These are phyloP conservation scores for Megaleporinus macrocephalus DNA, from an alignment of 2,113 vertebrate genomes.

Conservation along the genomic window DNA sequence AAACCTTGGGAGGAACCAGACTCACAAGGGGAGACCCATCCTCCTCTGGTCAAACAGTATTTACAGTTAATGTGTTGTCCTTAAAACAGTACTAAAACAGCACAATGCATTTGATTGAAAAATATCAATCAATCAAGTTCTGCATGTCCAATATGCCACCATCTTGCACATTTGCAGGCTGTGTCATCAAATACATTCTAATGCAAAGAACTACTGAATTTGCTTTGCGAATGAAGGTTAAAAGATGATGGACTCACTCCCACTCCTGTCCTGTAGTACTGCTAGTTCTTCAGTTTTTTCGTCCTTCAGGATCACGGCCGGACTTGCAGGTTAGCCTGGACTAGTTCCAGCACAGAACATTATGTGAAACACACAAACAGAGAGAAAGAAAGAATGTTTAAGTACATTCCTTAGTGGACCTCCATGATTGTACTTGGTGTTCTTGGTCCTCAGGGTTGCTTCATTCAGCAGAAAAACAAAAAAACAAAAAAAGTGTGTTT, in stretches of 20 bases:
- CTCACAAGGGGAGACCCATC: too few relatives aligned
- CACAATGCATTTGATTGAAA: too few relatives aligned
- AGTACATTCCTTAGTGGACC: background rate
- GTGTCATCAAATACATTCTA: background rate
- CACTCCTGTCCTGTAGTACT: background rate
- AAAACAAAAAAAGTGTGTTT: too few relatives aligned
- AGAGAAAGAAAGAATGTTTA: background rate
- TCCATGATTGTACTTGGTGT: slow-evolving; percentile 11
- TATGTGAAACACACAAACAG: background rate
- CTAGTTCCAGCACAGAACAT: background rate
- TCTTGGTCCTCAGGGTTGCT: slow-evolving; percentile 6
- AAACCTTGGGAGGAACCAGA: too few relatives aligned
- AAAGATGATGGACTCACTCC: background rate
- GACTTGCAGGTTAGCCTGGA: background rate
- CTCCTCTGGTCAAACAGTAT: too few relatives aligned
- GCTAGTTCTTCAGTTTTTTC: background rate
- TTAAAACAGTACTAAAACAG: too few relatives aligned
- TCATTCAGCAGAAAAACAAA: background rate
- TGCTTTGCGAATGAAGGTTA: too few relatives aligned
- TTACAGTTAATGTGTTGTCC: too few relatives aligned
- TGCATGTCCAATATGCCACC: too few relatives aligned
- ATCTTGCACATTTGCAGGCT: background rate
- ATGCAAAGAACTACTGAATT: background rate
- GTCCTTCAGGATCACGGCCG: background rate
- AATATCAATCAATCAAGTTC: too few relatives aligned